Conservation (phyloP, 1,140 invertebrate genomes). For the Drosophila jambulina region DNA sequence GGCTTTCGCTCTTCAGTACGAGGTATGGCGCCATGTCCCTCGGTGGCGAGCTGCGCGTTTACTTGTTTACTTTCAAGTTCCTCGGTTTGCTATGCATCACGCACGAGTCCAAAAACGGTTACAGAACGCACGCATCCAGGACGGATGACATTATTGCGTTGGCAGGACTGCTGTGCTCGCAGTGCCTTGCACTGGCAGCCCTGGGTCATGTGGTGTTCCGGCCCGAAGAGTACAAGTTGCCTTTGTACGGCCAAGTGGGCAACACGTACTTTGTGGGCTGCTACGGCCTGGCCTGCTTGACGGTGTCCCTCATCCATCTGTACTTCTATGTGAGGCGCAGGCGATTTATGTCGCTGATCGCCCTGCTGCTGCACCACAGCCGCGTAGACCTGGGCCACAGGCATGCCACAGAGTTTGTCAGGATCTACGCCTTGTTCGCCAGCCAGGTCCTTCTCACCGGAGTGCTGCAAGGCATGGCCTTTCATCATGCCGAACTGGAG, state of each 20-base stretch:
- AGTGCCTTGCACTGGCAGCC: conserved; percentile 20
- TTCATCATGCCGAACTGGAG: neutral
- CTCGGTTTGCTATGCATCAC: conserved; percentile 54
- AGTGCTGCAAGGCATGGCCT: conserved; percentile 2
- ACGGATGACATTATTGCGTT: conserved; percentile 21
- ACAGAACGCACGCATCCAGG: conserved; percentile 7
- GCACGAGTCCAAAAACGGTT: neutral
- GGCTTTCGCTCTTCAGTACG: conserved; percentile 1
- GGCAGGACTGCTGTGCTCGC: conserved; percentile 22
- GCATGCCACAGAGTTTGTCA: conserved; percentile 17
- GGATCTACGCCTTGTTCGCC: conserved; percentile 17
- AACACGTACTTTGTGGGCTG: conserved; percentile 48
- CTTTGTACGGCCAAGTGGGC: conserved; percentile 30
- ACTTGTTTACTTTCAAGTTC: conserved; percentile 54
- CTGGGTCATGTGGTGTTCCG: conserved; percentile 2
- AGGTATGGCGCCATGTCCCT: conserved; percentile 40
- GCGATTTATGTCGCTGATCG: conserved; percentile 20
- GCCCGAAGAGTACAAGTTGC: conserved; percentile 15
- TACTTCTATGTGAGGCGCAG: conserved; percentile 45
- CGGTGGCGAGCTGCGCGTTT: conserved; percentile 55
- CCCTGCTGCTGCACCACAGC: conserved; percentile 42
- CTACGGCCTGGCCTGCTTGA: conserved; percentile 46
- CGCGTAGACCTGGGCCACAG: conserved; percentile 21
- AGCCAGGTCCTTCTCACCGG: conserved; percentile 10
- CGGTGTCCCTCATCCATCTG: conserved; percentile 48